A percentile compares a stretch with the other conserved stretches of the same genome.
phyloP scores from a whole-genome alignment of 2,888 invertebrate genomes.

The Ischnus inquisitorius region DNA sequence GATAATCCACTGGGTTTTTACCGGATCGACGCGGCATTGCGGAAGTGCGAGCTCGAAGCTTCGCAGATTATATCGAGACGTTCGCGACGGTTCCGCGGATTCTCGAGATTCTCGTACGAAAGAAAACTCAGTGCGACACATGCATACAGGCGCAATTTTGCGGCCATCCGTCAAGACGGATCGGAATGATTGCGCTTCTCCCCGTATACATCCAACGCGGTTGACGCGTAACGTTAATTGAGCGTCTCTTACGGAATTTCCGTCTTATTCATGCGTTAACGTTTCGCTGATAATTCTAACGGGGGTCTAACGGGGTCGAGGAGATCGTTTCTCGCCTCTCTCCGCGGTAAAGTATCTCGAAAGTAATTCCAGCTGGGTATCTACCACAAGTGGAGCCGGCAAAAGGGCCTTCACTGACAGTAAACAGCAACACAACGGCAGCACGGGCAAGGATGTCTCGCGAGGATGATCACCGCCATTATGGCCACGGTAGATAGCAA shows the following conservation, averaged over 20 bases:
- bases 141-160: neutral
- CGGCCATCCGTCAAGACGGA: slow-evolving; percentile 8
- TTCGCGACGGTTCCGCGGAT: slow-evolving; percentile 37
- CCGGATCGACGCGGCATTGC: neutral
- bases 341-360: slow-evolving; percentile 52
- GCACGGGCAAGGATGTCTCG: slow-evolving; percentile 65
- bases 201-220: neutral
- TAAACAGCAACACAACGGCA: slow-evolving; percentile 50
- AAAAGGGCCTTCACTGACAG: slow-evolving; percentile 4
- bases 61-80: slow-evolving; percentile 14
- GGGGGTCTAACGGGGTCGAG: slow-evolving; percentile 40
- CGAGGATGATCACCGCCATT: slow-evolving; percentile 69
- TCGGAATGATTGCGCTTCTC: neutral
- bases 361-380: slow-evolving; percentile 62
- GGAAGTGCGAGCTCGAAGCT: neutral
- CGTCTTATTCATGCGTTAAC: slow-evolving; percentile 45
- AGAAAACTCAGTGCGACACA: neutral
- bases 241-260: slow-evolving; percentile 30
- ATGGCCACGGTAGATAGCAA: slow-evolving; percentile 67
- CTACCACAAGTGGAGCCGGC: neutral
- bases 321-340: slow-evolving; percentile 29
- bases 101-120: slow-evolving; percentile 10
- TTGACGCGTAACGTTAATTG: slow-evolving; percentile 27
- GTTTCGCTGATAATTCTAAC: slow-evolving; percentile 67
- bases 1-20: neutral